Conservation (phyloP, 1,140 invertebrate genomes). For the Penaeus vannamei region DNA sequence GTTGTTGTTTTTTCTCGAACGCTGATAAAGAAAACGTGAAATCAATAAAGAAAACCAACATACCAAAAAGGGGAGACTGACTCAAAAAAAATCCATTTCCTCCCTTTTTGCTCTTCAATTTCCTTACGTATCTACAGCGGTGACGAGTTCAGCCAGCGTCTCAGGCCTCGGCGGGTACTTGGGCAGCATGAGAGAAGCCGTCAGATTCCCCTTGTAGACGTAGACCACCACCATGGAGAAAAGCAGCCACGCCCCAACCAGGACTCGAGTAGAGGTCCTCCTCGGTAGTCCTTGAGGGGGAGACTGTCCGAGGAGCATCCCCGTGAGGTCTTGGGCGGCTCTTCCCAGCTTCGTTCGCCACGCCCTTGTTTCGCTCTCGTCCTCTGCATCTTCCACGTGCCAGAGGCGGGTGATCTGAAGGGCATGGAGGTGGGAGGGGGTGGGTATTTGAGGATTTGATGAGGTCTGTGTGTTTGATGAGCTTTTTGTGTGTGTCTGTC, state of each 20-base stretch:
- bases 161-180: constrained; percentile 41
- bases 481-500: no score
- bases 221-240: not conserved
- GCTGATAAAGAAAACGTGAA: no score
- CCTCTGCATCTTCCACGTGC: no score
- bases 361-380: no score
- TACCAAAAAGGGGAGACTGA: no score
- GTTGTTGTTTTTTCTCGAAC: no score
- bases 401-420: no score
- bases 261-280: not conserved
- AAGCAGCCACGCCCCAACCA: constrained; percentile 17
- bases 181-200: constrained; percentile 5
- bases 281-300: not conserved
- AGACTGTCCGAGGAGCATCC: constrained; percentile 25
- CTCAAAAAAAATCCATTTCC: no score
- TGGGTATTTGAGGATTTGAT: not conserved
- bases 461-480: not conserved
- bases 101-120: no score
- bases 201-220: constrained; percentile 27
- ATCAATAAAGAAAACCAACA: no score
- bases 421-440: no score
- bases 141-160: not conserved
- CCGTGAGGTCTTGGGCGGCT: not conserved
- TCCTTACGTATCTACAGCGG: not conserved
- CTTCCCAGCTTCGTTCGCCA: no score